Evolutionary conservation across 2,113 vertebrate species (phyloP), one percentile per base, ranked within the genome.

Genomic region (Alligator mississippiensis): DNA sequence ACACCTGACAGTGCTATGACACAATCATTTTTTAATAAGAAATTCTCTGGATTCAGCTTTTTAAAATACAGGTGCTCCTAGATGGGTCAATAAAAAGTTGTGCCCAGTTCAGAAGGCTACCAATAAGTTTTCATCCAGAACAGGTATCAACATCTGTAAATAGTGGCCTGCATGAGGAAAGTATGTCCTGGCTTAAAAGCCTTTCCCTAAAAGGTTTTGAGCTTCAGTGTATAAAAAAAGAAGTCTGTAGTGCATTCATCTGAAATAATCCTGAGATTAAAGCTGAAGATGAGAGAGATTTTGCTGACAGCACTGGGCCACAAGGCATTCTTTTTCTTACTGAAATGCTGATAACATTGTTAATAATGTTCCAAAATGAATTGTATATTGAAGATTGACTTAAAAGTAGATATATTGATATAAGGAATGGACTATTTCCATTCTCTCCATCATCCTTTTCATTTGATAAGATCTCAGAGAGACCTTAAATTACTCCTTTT

Each of bases 261-360:
- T 93, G 84, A 93, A 93, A 94, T 91, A 95, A 91, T 79, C 70
- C 11, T 80, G 90, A 88, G 84, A 86, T 84, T 87, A 85, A 93
- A 93, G 66, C 17, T 84, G 81, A 90, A 90, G 93, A 87, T 76
- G 59, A 87, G 87, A 94, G 90, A 96, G 92, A 93, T 12, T 84
- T 84, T 96, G 64, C 93, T 96, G 91, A 83, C 88, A 82, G 59
- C 54, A 9, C 84, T 91, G 76, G 28, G 83, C 86, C 84, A 85
- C 61, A 25, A 93, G 90, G 91, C 57, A 0, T 94, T 90, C 74
- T 90, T 90, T 92, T 88, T 74, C 38, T 25, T 90, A 91, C 38
- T 28, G 88, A 78, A 93, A 92, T 84, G 77, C 58, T 95, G 89
- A 82, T 93, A 92, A 91, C 92, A 92, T 87, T 74, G 15, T 85